Conservation (phyloP, 2,797 vertebrate genomes). For the Liasis olivaceus region DNA sequence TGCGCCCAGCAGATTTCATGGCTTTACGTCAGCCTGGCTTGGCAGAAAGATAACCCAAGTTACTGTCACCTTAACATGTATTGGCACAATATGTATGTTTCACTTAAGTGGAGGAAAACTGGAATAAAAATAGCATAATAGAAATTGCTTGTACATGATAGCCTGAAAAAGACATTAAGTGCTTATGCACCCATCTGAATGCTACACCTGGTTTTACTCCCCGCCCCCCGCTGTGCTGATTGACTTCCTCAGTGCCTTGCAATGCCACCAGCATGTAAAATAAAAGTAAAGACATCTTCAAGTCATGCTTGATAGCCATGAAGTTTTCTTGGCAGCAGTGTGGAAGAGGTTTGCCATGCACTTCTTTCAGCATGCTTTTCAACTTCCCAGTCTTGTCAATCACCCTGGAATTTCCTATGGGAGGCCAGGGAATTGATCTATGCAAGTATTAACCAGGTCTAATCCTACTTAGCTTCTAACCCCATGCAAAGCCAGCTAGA, state of each 20-base stretch:
- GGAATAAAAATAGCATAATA: background rate
- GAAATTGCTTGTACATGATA: background rate
- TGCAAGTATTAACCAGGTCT: background rate
- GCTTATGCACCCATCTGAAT: background rate
- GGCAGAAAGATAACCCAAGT: background rate
- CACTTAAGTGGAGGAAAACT: background rate
- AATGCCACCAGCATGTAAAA: background rate
- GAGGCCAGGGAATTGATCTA: background rate
- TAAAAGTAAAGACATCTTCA: background rate
- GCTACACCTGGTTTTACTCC: background rate
- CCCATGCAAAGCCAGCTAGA: background rate
- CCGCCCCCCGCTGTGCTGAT: background rate
- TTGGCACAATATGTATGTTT: background rate
- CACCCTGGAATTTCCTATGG: background rate
- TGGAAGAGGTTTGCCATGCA: background rate
- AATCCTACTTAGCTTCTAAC: background rate
- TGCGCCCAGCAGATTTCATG: constrained; percentile 28
- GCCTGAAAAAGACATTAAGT: background rate
- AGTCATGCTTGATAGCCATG: background rate
- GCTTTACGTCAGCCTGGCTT: constrained; percentile 38
- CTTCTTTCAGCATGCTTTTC: background rate
- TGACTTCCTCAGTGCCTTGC: background rate
- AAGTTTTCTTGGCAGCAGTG: background rate
- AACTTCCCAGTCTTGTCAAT: background rate
- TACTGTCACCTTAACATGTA: background rate